Evolutionary conservation across 2,113 vertebrate genomes (phyloP), one percentile per base, ranked within the genome.

Genomic region (Sciurus niger): DNA sequence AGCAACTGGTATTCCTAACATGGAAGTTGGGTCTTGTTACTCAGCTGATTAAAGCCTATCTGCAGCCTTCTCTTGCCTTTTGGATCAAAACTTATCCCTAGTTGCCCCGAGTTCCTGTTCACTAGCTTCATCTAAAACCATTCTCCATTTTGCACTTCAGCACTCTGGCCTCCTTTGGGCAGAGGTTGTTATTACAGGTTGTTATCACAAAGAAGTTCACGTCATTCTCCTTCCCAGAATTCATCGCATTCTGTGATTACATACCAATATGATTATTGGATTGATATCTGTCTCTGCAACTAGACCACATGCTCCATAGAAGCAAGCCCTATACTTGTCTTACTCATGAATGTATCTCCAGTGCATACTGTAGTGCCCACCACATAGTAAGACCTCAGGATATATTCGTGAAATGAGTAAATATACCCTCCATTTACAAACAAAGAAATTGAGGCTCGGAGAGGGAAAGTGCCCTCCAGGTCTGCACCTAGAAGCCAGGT

Each of bases 221-320:
- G 28, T 58, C 55, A 83, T 84, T 95, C 83, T 78, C 73, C 4
- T 93, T 85, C 30, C 40, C 28, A 11, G 77, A 14, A 30, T 70
- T 73, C 73, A 74, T 37, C 32, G 13, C 48, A 18, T 94, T 96
- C 85, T 94, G 73, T 92, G 80, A 84, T 92, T 77, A 40, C 8
- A 65, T 25, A 63, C 51, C 73, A 48, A 72, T 67, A 51, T 8
- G 77, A 84, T 51, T 79, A 34, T 46, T 72, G 67, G 74, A 74
- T n/a, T 37, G n/a, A 89, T 65, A 25, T 30, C 77, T 92, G n/a
- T 65, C 79, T 88, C 51, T 32, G 53, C 83, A 65, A n/a, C 90
- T 91, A 70, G 88, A 73, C 30, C 8, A 0, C 8, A 40, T 28
- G 46, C 14, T 37, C 85, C 84, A 40, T 6, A 67, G 82, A 70